A percentile compares a stretch with the other conserved stretches of the same genome.
Evolutionary conservation across 2,888 invertebrate species (phyloP).

Genomic region (Yponomeuta cagnagella): DNA sequence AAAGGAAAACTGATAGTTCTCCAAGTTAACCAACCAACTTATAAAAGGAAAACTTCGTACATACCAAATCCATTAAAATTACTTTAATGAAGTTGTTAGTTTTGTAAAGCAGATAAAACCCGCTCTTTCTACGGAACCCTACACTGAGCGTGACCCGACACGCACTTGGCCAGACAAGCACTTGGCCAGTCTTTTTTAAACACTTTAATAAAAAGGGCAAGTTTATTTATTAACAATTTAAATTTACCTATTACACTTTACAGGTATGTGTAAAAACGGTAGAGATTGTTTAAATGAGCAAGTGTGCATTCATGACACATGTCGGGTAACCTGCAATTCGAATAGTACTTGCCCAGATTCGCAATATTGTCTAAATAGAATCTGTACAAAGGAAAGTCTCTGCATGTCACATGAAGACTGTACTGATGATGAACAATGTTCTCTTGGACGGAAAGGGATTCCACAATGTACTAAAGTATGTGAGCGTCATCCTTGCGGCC

Average conservation of each 20-base stretch:
- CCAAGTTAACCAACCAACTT: too few species aligned
- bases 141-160: too few species aligned
- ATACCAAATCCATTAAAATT: too few species aligned
- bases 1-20: too few species aligned
- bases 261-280: conserved; percentile 84
- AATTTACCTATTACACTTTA: conserved; percentile 23
- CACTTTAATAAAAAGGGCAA: too few species aligned
- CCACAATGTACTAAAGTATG: conserved; percentile 87
- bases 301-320: conserved; percentile 89
- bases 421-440: conserved; percentile 82
- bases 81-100: too few species aligned
- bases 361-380: conserved; percentile 88
- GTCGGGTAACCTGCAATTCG: conserved; percentile 87
- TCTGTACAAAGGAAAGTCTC: conserved; percentile 88
- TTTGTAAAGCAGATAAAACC: too few species aligned
- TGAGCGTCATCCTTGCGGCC: conserved; percentile 83
- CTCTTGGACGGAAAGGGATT: conserved; percentile 80
- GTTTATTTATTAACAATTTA: background rate
- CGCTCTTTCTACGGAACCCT: too few species aligned
- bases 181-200: too few species aligned
- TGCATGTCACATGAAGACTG: conserved; percentile 86
- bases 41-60: too few species aligned
- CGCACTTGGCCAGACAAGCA: too few species aligned
- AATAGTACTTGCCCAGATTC: conserved; percentile 90
- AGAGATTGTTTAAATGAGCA: conserved; percentile 91